Evolutionary conservation across 2,797 vertebrate genomes (phyloP).

Genomic region (Momotus momota): DNA sequence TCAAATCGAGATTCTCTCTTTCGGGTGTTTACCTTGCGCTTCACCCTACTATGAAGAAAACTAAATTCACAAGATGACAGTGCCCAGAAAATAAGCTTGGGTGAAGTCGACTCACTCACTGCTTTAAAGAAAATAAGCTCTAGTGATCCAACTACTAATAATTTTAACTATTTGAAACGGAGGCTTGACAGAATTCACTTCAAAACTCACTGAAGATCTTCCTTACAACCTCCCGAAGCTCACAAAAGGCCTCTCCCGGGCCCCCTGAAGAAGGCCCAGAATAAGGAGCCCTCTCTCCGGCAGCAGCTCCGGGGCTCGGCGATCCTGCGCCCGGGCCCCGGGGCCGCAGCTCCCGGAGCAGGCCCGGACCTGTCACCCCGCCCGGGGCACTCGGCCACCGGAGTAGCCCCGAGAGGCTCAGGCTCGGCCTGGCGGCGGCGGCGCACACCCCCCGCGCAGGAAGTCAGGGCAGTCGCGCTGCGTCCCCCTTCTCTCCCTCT

Average conservation of each 20-base stretch:
- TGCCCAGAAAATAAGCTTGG: not conserved
- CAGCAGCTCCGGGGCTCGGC: not conserved
- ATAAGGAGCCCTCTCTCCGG: not conserved
- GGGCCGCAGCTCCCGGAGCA: not conserved
- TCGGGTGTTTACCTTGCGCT: not conserved
- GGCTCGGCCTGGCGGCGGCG: not conserved
- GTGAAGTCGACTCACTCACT: rapidly evolving
- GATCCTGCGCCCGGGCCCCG: not conserved
- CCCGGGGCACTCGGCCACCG: no score
- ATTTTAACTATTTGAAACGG: no score
- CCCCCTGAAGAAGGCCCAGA: no score
- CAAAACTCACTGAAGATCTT: rapidly evolving
- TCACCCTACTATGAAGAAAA: not conserved
- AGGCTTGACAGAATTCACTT: rapidly evolving
- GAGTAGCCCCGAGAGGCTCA: no score
- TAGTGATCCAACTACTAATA: rapidly evolving
- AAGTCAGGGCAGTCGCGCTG: not conserved
- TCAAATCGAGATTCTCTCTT: rapidly evolving
- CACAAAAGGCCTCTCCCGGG: no score
- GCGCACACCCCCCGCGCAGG: not conserved
- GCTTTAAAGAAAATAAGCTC: not conserved
- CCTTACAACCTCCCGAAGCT: rapidly evolving
- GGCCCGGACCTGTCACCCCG: no score
- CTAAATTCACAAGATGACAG: no score
- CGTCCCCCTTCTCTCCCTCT: no score